Base-by-base conservation (phyloP, 2,888 invertebrate genomes). In the Andrena haemorrhoa region DNA sequence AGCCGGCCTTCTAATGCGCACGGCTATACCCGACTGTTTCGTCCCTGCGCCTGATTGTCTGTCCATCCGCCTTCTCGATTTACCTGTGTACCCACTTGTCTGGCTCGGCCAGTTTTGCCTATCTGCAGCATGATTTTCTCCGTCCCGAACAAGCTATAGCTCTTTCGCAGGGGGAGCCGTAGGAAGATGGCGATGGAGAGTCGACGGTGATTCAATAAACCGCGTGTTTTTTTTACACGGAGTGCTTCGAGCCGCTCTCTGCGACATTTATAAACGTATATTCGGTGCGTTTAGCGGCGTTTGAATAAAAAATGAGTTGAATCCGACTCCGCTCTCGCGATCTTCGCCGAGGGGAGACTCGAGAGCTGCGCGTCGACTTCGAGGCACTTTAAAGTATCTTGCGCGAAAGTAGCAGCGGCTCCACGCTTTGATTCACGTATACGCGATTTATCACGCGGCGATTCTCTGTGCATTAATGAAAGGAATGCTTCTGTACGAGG, bases 1-100 rank as follows among this genome's bases (percentile, higher is more conserved):
- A 72, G 72, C 66, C 63, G 51, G 76, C 66, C 68, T 61, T 78
- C 73, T 84, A 85, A 85, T 85, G 78, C 84, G 66, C 66, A 78
- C 31, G 75, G 72, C 73, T 75, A 41, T 76, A 64, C 63, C 70
- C 65, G 69, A 47, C 65, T 65, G 63, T 77, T 77, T 85, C 69
- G 75, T 71, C 58, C 68, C 65, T 60, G 29, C 72, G 58, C 71
- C 49, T 64, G 64, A 60, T 29, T 35, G 51, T 47, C 51, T 64
- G n/a, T 73, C 60, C 33, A 74, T 51, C 61, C 26, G 85, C 74
- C 66, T 80, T 78, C 70, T 60, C 69, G 66, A 70, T 77, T 74
- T 74, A 60, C 61, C 73, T 51, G 58, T 31, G 41, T 65, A 68
- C 51, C 61, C 20, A 26, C 75, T 53, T 61, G 68, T 69, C 64